phyloP scores from a whole-genome alignment of 2,888 invertebrate genomes.

The Xestia xanthographa region DNA sequence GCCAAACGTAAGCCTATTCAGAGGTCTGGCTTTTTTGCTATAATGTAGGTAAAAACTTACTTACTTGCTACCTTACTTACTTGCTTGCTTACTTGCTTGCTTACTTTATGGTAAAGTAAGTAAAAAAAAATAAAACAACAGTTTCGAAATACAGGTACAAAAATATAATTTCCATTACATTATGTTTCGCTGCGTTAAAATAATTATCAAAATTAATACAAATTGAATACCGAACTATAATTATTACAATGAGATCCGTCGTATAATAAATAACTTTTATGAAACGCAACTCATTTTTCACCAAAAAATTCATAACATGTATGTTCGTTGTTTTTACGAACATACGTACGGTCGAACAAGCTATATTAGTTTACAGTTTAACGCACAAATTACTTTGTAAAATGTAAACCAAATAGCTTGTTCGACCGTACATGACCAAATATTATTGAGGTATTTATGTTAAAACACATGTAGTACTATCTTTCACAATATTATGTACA shows the following conservation, averaged over 20 bases:
- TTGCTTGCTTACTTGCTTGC: no score
- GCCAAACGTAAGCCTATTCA: no score
- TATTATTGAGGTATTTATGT: no score
- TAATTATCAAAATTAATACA: neutral
- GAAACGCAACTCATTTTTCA: neutral
- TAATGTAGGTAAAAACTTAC: no score
- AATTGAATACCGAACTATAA: neutral
- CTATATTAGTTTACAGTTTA: no score
- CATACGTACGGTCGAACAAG: no score
- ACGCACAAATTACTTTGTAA: no score
- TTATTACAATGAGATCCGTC: neutral
- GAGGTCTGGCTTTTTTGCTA: no score
- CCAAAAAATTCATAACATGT: neutral
- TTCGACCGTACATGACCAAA: neutral
- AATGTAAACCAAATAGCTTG: no score
- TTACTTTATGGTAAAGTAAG: no score
- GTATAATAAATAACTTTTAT: neutral
- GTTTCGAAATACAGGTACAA: slow-evolving; percentile 23
- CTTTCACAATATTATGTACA: slow-evolving; percentile 25
- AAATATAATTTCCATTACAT: slow-evolving; percentile 13
- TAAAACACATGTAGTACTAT: neutral
- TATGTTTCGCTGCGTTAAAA: neutral
- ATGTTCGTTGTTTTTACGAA: neutral
- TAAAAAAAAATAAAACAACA: slow-evolving; percentile 9
- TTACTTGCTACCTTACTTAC: no score